Percentiles rank a stretch among this genome's conserved stretches.
Conservation (phyloP, 2,888 invertebrate species). For the Trilocha varians region DNA sequence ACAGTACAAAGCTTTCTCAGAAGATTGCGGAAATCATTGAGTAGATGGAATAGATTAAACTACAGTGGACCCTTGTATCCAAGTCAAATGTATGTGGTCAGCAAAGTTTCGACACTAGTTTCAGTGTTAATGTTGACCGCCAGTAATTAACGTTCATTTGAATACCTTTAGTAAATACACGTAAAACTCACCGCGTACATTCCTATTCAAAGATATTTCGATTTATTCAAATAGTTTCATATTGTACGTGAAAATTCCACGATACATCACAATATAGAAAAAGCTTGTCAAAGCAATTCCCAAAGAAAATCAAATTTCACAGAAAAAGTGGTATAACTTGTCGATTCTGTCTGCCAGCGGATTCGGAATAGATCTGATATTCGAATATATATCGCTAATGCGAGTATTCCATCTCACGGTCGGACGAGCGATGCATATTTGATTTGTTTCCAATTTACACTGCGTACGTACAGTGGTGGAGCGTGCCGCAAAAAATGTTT, state of each 20-base stretch:
- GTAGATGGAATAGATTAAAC: constrained; percentile 9
- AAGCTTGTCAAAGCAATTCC: constrained; percentile 21
- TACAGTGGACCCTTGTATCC: neutral
- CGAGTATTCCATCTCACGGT: constrained; percentile 63
- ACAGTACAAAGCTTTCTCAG: constrained; percentile 14
- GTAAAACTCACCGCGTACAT: neutral
- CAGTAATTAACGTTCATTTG: neutral
- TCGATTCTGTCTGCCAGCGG: constrained; percentile 34
- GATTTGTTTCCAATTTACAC: constrained; percentile 67
- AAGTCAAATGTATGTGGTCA: neutral
- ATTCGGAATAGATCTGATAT: constrained; percentile 40
- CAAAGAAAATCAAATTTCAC: constrained; percentile 26
- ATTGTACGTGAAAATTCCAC: neutral
- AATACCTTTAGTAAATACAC: neutral
- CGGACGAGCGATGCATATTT: constrained; percentile 64
- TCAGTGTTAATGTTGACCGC: neutral
- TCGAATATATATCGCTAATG: constrained; percentile 47
- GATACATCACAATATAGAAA: constrained; percentile 4
- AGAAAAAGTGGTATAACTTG: constrained; percentile 34
- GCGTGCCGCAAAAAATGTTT: constrained; percentile 44
- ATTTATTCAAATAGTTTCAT: neutral
- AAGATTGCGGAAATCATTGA: constrained; percentile 17
- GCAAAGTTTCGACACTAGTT: neutral
- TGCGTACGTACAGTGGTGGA: constrained; percentile 28
- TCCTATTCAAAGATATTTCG: neutral